These are phyloP conservation scores for Operophtera brumata DNA, from an alignment of 2,888 invertebrate species.

Conservation along the genomic window DNA sequence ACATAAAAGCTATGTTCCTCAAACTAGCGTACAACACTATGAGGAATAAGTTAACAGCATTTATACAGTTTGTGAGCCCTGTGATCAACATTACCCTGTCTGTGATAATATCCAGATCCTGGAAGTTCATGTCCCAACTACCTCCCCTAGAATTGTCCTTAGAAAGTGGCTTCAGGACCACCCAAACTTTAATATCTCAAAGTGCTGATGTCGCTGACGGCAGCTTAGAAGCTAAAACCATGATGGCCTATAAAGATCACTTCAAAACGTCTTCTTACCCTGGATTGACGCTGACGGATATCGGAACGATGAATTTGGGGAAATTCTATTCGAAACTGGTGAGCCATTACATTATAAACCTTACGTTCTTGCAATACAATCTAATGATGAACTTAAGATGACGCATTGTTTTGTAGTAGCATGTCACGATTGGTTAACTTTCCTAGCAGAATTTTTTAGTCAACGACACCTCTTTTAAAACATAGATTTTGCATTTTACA, in stretches of 20 bases:
- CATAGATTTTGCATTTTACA: too few relatives aligned
- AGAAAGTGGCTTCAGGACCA: conserved; percentile 59
- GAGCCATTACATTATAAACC: conserved; percentile 29
- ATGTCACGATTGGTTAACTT: too few relatives aligned
- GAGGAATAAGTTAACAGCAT: conserved; percentile 62
- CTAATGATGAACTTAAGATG: conserved; percentile 9
- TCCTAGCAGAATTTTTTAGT: too few relatives aligned
- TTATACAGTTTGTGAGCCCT: conserved; percentile 71
- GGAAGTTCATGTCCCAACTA: conserved; percentile 77
- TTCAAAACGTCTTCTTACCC: conserved; percentile 53
- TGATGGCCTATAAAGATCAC: conserved; percentile 60
- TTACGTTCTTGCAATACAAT: neutral
- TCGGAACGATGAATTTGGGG: conserved; percentile 58
- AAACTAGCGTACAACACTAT: conserved; percentile 65
- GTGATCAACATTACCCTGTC: conserved; percentile 70
- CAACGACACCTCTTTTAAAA: too few relatives aligned
- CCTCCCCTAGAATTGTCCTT: conserved; percentile 81
- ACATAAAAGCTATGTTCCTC: conserved; percentile 72
- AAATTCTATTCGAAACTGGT: conserved; percentile 73
- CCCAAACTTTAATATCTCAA: conserved; percentile 62
- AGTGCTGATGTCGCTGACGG: conserved; percentile 45
- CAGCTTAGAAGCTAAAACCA: conserved; percentile 51
- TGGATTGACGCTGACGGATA: conserved; percentile 55
- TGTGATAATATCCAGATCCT: conserved; percentile 67
- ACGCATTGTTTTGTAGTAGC: too few relatives aligned